Conservation (phyloP, 2,797 vertebrate genomes). For the Tragelaphus eurycerus region DNA sequence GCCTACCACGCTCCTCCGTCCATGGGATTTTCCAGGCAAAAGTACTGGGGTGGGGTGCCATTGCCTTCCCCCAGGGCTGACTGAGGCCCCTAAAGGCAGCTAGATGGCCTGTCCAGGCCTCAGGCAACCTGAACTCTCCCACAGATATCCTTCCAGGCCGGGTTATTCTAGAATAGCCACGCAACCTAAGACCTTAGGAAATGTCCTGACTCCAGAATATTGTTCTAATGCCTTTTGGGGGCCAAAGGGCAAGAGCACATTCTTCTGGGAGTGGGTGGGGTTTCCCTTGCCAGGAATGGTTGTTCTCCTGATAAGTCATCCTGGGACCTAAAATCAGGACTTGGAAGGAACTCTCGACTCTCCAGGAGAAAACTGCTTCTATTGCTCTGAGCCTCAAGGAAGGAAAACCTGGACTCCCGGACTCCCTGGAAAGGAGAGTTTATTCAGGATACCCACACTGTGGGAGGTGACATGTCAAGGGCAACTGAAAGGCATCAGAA, state of each 20-base stretch:
- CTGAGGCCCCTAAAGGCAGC: not conserved
- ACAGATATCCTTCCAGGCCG: rapidly evolving
- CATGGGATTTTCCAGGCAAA: too few relatives aligned
- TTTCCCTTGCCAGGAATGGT: not conserved
- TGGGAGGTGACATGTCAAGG: not conserved
- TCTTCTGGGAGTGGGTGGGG: not conserved
- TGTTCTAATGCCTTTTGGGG: not conserved
- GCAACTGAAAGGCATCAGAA: not conserved
- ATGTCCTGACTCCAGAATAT: not conserved
- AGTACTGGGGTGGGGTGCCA: too few relatives aligned
- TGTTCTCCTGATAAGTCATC: not conserved
- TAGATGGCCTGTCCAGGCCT: not conserved
- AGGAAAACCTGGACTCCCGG: not conserved
- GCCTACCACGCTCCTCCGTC: too few relatives aligned
- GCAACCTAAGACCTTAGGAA: not conserved
- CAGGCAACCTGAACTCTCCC: not conserved
- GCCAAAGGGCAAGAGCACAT: not conserved
- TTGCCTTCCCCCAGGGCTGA: not conserved
- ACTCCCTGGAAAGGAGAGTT: not conserved
- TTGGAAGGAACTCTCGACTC: not conserved
- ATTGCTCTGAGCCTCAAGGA: not conserved
- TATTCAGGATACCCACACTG: not conserved
- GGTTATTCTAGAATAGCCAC: not conserved
- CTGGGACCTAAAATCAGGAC: not conserved
- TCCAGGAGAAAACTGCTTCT: not conserved